Conservation (phyloP, 2,797 vertebrate genomes). For the Danio kyathit region DNA sequence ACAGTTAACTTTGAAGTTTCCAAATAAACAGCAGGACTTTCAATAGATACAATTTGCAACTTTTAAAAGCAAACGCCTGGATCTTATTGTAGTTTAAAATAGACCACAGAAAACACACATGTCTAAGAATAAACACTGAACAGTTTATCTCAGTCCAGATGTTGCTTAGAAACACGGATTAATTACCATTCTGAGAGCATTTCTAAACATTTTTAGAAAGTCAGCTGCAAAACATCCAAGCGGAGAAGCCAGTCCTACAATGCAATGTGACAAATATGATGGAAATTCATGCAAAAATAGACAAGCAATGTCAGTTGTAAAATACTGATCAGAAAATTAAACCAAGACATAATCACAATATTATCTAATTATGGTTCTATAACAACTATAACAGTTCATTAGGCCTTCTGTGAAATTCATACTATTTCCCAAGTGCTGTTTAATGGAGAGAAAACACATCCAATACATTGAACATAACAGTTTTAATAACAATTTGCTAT, state of each 20-base stretch:
- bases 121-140: background rate
- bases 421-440: no score
- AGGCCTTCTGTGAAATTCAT: no score
- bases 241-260: background rate
- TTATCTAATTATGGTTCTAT: no score
- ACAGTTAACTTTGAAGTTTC: no score
- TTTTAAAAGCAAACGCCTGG: background rate
- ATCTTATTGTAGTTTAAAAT: background rate
- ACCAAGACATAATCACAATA: no score
- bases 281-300: background rate
- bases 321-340: no score
- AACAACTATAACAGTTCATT: no score
- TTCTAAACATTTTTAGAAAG: background rate
- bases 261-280: background rate
- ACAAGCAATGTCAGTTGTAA: background rate
- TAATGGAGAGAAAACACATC: no score
- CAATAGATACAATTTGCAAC: background rate
- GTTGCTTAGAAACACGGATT: slow-evolving; percentile 74
- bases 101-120: background rate
- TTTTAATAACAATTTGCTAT: no score
- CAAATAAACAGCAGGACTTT: no score
- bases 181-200: background rate
- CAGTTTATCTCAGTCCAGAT: background rate
- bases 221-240: background rate
- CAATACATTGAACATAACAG: no score